Evolutionary conservation across 1,140 invertebrate genomes (phyloP), one percentile per base, ranked within the genome.

Genomic region (Trichoplusia ni): DNA sequence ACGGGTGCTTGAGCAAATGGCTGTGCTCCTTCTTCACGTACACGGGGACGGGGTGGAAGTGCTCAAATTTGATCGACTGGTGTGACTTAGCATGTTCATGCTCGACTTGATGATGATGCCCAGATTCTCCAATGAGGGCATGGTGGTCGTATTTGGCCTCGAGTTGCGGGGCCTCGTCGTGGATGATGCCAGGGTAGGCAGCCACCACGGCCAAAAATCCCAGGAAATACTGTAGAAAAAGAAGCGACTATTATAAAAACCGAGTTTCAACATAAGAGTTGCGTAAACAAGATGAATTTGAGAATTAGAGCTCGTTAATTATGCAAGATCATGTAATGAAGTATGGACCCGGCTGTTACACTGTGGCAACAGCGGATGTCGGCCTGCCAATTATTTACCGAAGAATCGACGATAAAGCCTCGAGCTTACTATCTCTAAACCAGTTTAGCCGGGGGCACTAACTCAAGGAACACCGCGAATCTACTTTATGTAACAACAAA

Each of bases 1-100:
- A 81, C 5, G 93, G 93, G 67, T 93, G 92, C 66, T 93, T 91
- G 6, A 93, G 79, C 27, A 93, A 79, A 74, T 94, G 92, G 71
- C 89, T 91, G 78, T 93, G 92, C 75, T 93, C 93, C 71, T 93
- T 93, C 84, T 93, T 94, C 2, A 93, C 88, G 79, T 93, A 93
- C 2, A 93, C 93, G 8, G 93, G 93, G 5, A 94, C 93, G 4
- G 93, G 90, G 67, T 93, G 93, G 79, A 92, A 93, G 67, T 94
- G 93, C 71, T 93, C 92, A 70, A 94, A 93, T 68, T 93, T 93
- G 65, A 94, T 92, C 27, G 92, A 93, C 79, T 94, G 93, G 72
- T 93, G 93, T 14, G 93, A 93, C 65, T 92, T 93, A 14, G 93
- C 93, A 69, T 93, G 92, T 69, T 93, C 92, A 63, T 93, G 92